Conservation (phyloP, 2,797 vertebrate genomes). For the Miichthys miiuy region DNA sequence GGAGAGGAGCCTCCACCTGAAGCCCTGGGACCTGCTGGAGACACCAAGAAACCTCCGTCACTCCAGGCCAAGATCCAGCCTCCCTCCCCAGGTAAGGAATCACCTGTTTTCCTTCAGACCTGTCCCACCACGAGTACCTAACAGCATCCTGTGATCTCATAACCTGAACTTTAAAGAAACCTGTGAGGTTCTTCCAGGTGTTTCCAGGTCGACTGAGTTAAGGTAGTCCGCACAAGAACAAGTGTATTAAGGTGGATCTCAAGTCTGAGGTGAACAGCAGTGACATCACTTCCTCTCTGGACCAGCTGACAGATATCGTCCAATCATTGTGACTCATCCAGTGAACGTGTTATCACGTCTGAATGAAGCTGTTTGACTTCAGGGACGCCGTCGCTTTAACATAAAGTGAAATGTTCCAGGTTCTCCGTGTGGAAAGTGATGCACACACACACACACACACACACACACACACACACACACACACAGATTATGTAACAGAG, state of each 20-base stretch:
- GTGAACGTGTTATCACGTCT: not conserved
- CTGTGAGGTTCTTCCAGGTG: not conserved
- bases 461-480: not conserved
- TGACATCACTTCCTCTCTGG: constrained; percentile 1
- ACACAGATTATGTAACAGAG: constrained; percentile 54
- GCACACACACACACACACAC: not conserved
- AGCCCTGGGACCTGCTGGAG: constrained; percentile 81
- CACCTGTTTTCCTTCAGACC: constrained; percentile 42
- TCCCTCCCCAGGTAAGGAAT: constrained; percentile 92
- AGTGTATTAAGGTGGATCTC: not conserved
- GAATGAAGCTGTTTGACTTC: not conserved
- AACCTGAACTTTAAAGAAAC: not conserved
- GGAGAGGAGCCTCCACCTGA: constrained; percentile 96
- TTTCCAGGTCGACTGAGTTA: not conserved
- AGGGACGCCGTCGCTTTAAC: not conserved
- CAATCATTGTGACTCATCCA: not conserved
- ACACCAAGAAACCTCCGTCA: constrained; percentile 87
- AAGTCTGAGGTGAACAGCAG: not conserved
- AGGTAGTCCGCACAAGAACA: not conserved
- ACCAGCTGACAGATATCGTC: not conserved
- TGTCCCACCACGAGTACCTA: not conserved
- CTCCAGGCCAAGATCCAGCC: constrained; percentile 92
- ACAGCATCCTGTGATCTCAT: not conserved
- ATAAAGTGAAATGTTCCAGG: not conserved
- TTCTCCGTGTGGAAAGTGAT: constrained; percentile 3